Evolutionary conservation across 2,888 invertebrate genomes (phyloP), one percentile per base, ranked within the genome.

Genomic region (Pristionchus maxplancki): DNA sequence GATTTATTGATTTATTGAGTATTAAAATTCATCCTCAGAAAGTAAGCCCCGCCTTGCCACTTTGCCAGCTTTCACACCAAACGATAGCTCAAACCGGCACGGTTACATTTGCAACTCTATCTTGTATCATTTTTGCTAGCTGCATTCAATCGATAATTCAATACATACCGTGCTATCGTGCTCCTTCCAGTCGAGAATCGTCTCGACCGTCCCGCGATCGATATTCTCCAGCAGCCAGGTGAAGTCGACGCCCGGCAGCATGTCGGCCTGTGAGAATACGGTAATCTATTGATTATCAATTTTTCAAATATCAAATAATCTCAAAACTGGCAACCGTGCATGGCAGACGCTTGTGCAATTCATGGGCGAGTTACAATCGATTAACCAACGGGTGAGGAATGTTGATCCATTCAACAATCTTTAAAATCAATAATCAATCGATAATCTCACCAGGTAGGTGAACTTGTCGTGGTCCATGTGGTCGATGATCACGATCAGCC

Each of bases 381-480:
- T n/a, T n/a, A n/a, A n/a, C n/a, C n/a, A n/a, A n/a, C n/a, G n/a
- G n/a, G n/a, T n/a, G n/a, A n/a, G n/a, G n/a, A n/a, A n/a, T n/a
- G n/a, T n/a, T 48, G 24, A 28, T 62, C 1, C 6, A n/a, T 62
- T 1, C 3, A 62, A 17, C 62, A 24, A 20, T 9, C 62, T 28
- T 24, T n/a, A 62, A 28, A n/a, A 67, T 67, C 67, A 67, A 34
- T 67, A 67, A 34, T 34, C 67, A 20, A 40, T 40, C 78, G 24
- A 40, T 83, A 81, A 53, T 34, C 82, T 24, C 82, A 83, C 82
- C 53, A 53, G 53, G 34, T 53, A 53, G 53, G 82, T 20, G 82
- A 83, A 83, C 82, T 83, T 53, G 82, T 83, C 82, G 53, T 34
- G 50, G 34, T 83, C 53, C 82, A 83, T 83, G 53, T 34, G 50